Evolutionary conservation across 2,113 vertebrate genomes (phyloP), one percentile per base, ranked within the genome.

Genomic region (Planiliza haematocheilus): DNA sequence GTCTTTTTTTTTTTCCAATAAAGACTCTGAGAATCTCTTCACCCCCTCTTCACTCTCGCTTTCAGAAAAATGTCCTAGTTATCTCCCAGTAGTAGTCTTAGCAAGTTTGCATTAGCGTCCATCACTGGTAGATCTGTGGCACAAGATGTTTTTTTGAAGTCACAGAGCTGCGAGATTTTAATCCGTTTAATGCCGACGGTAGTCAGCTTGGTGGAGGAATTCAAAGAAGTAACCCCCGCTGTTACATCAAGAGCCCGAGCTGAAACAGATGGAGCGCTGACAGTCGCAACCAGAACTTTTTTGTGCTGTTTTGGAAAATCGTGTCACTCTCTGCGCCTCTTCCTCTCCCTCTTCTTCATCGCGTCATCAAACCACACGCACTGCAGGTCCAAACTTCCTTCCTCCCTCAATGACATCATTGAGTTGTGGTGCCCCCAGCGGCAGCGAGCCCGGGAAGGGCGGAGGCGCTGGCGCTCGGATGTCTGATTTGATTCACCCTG

Each of bases 401-500:
- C 57, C 62, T 78, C 52, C 57, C 62, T 78, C 52, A 12, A 17
- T 89, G 91, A 89, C 89, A 85, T 90, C 82, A 85, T 64, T 48
- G 71, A 50, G 77, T 71, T 77, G 70, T 55, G 72, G 61, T 81
- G 80, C 83, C 83, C 78, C 86, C 73, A 84, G 84, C 62, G 64
- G 83, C 74, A 74, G 75, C 46, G 8, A 39, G 67, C 67, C 67
- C 13, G 56, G 38, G 70, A 86, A 76, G 71, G 61, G 82, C 21
- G 41, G 80, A 79, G 60, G 52, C 45, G 50, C 75, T 48, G 72
- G 51, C 9, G 57, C 82, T 85, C 20, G 20, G 68, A 79, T 86
- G 87, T 90, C 73, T 89, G 90, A 92, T 86, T 89, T 89, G 82
- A 91, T 91, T 86, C 86, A 73, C 79, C 77, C 77, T 87, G 91